Conservation (phyloP, 2,113 vertebrate species). For the Collichthys lucidus region DNA sequence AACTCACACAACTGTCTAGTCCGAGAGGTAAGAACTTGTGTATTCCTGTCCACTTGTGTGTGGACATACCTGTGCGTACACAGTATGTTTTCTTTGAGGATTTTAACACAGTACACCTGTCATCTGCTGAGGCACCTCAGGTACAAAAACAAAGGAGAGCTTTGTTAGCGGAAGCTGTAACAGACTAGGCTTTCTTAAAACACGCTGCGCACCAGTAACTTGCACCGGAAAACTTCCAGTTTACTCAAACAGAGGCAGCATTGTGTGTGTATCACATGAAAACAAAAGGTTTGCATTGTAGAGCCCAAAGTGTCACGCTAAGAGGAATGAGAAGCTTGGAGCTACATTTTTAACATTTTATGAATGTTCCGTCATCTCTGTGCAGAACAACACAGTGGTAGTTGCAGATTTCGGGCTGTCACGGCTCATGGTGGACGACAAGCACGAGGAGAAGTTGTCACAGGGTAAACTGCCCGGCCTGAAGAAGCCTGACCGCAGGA, state of each 20-base stretch:
- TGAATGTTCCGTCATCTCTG: neutral
- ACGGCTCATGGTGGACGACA: constrained; percentile 94
- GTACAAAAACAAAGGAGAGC: constrained; percentile 48
- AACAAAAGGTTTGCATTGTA: constrained; percentile 14
- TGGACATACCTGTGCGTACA: constrained; percentile 13
- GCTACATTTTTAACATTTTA: constrained; percentile 1
- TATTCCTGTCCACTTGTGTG: constrained; percentile 16
- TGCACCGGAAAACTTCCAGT: constrained; percentile 13
- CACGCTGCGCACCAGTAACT: neutral
- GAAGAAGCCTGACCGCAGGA: constrained; percentile 92
- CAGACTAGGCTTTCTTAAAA: constrained; percentile 36
- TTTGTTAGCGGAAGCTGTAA: constrained; percentile 49
- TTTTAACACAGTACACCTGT: constrained; percentile 43
- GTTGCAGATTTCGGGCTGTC: constrained; percentile 97
- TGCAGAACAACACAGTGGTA: constrained; percentile 88
- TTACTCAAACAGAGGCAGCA: constrained; percentile 20
- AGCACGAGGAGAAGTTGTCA: constrained; percentile 83
- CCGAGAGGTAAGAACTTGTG: constrained; percentile 86
- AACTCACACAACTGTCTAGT: constrained; percentile 99
- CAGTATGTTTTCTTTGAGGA: constrained; percentile 52
- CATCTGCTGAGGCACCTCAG: neutral
- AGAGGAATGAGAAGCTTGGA: neutral
- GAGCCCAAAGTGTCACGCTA: neutral
- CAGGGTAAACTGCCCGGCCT: constrained; percentile 87
- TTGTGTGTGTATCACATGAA: constrained; percentile 26